A percentile compares a stretch with the other conserved stretches of the same genome.
These are phyloP conservation scores for Siphlonurus alternatus DNA, from an alignment of 2,888 invertebrate genomes.

Conservation along the genomic window DNA sequence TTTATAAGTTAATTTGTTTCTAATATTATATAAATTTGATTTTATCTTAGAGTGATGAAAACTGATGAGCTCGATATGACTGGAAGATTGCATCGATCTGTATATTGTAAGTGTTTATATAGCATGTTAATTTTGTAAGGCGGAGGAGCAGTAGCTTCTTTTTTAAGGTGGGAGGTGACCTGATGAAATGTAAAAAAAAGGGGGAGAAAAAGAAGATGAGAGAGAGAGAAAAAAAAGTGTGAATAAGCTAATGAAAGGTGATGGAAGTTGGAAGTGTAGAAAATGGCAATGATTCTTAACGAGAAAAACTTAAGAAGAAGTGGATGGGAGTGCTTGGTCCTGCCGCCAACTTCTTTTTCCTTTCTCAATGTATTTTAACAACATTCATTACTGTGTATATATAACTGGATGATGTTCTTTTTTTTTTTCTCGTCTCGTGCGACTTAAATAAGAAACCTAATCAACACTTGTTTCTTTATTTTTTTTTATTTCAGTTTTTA, in stretches of 20 bases:
- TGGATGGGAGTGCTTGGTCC: neutral
- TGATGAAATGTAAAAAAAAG: neutral
- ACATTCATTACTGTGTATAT: conserved; percentile 1
- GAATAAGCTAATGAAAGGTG: neutral
- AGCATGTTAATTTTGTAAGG: neutral
- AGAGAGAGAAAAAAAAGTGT: neutral
- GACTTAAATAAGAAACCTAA: neutral
- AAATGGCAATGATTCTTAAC: neutral
- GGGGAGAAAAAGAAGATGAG: neutral
- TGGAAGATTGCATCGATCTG: no score
- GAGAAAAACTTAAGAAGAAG: neutral
- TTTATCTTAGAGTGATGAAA: neutral
- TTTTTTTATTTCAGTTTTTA: no score
- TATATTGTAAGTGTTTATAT: no score
- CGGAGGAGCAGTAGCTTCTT: no score
- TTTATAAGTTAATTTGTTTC: neutral
- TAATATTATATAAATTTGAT: neutral
- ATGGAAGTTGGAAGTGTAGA: neutral
- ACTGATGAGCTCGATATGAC: no score
- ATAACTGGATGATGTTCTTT: neutral
- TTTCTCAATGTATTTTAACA: neutral
- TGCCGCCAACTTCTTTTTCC: neutral
- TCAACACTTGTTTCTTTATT: conserved; percentile 2
- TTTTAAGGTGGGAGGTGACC: no score
- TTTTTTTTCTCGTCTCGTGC: neutral